These are phyloP conservation scores for Heteropelma amictum DNA, from an alignment of 2,888 invertebrate species.

Conservation along the genomic window DNA sequence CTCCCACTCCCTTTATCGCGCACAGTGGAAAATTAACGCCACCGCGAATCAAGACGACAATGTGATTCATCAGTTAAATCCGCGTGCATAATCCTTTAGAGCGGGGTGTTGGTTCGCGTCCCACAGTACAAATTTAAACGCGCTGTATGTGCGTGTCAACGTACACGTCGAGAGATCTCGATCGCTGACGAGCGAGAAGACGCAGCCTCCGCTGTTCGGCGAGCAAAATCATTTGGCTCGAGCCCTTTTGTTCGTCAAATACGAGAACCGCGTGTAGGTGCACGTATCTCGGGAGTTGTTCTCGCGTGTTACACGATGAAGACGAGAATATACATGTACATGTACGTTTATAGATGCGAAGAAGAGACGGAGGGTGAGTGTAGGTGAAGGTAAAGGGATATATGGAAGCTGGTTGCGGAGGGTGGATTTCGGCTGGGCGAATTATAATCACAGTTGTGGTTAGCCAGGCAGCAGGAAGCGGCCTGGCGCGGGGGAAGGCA, in stretches of 20 bases:
- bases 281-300: neutral
- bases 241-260: constrained; percentile 7
- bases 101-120: constrained; percentile 66
- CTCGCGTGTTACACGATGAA: constrained; percentile 14
- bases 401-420: constrained; percentile 54
- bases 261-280: neutral
- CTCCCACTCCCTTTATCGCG: constrained; percentile 4
- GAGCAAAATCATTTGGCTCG: neutral
- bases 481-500: constrained; percentile 29
- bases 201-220: neutral
- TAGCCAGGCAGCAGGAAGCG: constrained; percentile 64
- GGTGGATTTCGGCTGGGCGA: constrained; percentile 69
- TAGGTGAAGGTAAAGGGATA: constrained; percentile 44
- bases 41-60: constrained; percentile 78
- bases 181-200: neutral
- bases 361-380: constrained; percentile 6
- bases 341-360: constrained; percentile 36
- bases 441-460: constrained; percentile 78
- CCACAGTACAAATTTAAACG: constrained; percentile 27
- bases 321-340: too few relatives aligned
- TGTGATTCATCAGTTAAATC: constrained; percentile 79
- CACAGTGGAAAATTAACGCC: constrained; percentile 75
- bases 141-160: neutral
- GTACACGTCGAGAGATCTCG: neutral
- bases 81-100: constrained; percentile 78